Evolutionary conservation across 2,888 invertebrate genomes (phyloP).

Genomic region (Aspidiotus destructor): DNA sequence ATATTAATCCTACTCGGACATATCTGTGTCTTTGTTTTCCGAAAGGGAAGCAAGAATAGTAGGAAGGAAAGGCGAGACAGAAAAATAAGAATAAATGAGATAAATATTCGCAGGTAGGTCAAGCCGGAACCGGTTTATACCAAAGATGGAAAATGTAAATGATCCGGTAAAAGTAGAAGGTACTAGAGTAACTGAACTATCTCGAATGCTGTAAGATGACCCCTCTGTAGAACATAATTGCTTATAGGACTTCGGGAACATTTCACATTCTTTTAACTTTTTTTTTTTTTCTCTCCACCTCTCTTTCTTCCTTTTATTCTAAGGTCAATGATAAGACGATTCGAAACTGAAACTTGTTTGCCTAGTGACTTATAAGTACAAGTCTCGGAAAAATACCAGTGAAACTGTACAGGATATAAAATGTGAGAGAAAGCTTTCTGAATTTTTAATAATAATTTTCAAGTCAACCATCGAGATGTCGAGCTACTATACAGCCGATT

Average conservation of each 20-base stretch:
- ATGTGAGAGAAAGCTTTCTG: conserved; percentile 27
- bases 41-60: neutral
- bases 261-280: conserved; percentile 26
- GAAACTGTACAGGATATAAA: conserved; percentile 28
- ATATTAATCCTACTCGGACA: neutral
- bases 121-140: conserved; percentile 24
- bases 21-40: no score
- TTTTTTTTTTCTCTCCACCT: neutral
- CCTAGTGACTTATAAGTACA: conserved; percentile 24
- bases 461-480: neutral
- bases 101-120: conserved; percentile 27
- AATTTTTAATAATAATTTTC: neutral
- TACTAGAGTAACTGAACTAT: conserved; percentile 29
- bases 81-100: conserved; percentile 17
- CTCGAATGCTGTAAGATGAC: neutral
- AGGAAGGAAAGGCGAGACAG: neutral
- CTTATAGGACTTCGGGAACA: conserved; percentile 9
- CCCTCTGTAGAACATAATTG: conserved; percentile 18
- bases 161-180: conserved; percentile 32
- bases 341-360: conserved; percentile 32
- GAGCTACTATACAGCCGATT: neutral
- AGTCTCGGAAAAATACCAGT: conserved; percentile 30
- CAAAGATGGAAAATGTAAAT: conserved; percentile 30
- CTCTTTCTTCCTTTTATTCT: conserved; percentile 6
- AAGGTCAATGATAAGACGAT: conserved; percentile 30